A percentile compares a stretch with the other conserved stretches of the same genome.
Evolutionary conservation across 2,797 vertebrate species (phyloP).

Genomic region (Typhlichthys eigenmanni): DNA sequence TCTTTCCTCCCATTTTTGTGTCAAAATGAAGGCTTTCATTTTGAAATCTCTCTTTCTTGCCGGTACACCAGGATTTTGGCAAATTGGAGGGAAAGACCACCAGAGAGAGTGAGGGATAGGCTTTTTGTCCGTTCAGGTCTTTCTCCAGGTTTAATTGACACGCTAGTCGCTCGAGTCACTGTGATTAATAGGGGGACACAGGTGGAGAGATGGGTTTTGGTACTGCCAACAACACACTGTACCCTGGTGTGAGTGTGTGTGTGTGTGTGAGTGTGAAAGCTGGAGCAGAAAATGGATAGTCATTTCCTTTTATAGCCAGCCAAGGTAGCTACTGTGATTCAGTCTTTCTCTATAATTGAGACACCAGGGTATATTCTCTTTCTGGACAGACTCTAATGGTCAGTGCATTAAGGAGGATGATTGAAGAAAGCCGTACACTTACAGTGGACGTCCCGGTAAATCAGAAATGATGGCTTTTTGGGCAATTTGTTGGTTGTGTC

Average conservation of each 20-base stretch:
- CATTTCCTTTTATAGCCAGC: slow-evolving; percentile 69
- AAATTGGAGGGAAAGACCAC: slow-evolving; percentile 28
- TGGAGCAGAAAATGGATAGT: slow-evolving; percentile 72
- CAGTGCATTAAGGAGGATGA: slow-evolving; percentile 75
- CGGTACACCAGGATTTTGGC: slow-evolving; percentile 31
- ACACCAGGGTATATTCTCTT: slow-evolving; percentile 75
- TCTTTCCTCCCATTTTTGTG: slow-evolving; percentile 39
- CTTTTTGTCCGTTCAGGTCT: slow-evolving; percentile 45
- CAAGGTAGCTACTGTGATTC: slow-evolving; percentile 58
- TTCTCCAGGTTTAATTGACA: slow-evolving; percentile 60
- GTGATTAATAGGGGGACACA: slow-evolving; percentile 58
- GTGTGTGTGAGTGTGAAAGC: slow-evolving; percentile 49
- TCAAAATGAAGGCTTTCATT: slow-evolving; percentile 41
- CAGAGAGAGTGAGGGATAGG: slow-evolving; percentile 4
- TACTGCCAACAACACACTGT: slow-evolving; percentile 55
- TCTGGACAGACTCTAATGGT: slow-evolving; percentile 75
- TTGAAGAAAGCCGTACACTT: slow-evolving; percentile 74
- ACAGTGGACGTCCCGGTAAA: slow-evolving; percentile 64
- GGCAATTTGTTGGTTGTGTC: slow-evolving; percentile 65
- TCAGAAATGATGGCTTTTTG: slow-evolving; percentile 67
- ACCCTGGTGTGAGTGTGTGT: slow-evolving; percentile 5
- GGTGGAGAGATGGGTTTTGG: slow-evolving; percentile 58
- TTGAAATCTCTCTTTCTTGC: slow-evolving; percentile 22
- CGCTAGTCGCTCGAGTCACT: slow-evolving; percentile 25
- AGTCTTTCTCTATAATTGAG: slow-evolving; percentile 74